Evolutionary conservation across 2,888 invertebrate genomes (phyloP).

Genomic region (Andrena praecox): DNA sequence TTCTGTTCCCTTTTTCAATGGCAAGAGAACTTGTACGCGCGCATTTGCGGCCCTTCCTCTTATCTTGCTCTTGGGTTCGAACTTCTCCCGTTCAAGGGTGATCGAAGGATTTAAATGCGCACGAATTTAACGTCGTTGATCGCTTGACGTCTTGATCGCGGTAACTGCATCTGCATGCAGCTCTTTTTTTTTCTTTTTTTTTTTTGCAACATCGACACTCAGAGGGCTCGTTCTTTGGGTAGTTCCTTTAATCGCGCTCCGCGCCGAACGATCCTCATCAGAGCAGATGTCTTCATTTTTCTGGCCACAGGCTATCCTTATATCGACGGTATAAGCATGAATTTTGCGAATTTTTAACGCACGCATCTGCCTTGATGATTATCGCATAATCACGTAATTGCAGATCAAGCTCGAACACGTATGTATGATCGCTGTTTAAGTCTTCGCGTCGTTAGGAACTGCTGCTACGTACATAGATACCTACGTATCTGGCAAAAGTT

Average conservation of each 20-base stretch:
- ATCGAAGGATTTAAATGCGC: not conserved
- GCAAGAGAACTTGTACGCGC: not conserved
- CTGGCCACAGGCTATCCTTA: slow-evolving; percentile 38
- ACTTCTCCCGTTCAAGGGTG: not conserved
- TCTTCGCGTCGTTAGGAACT: slow-evolving; percentile 14
- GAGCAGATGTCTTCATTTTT: slow-evolving; percentile 63
- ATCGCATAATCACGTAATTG: slow-evolving; percentile 43
- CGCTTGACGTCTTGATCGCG: not conserved
- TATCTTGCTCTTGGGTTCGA: too few relatives aligned
- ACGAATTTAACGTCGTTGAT: too few relatives aligned
- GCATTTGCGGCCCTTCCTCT: not conserved
- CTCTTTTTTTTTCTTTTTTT: not conserved
- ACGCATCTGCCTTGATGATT: slow-evolving; percentile 45
- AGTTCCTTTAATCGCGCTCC: slow-evolving; percentile 17
- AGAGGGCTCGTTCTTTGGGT: slow-evolving; percentile 29
- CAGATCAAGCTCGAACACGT: slow-evolving; percentile 31
- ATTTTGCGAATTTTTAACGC: slow-evolving; percentile 34
- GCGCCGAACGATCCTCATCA: slow-evolving; percentile 35
- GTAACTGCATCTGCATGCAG: slow-evolving; percentile 49
- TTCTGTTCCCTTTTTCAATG: not conserved
- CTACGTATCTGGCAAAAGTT: too few relatives aligned
- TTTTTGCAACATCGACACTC: not conserved
- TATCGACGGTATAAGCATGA: slow-evolving; percentile 47
- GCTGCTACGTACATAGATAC: too few relatives aligned
- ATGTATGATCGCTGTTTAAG: slow-evolving; percentile 39